phyloP scores from a whole-genome alignment of 2,797 vertebrate species.

The Geotrypetes seraphini region DNA sequence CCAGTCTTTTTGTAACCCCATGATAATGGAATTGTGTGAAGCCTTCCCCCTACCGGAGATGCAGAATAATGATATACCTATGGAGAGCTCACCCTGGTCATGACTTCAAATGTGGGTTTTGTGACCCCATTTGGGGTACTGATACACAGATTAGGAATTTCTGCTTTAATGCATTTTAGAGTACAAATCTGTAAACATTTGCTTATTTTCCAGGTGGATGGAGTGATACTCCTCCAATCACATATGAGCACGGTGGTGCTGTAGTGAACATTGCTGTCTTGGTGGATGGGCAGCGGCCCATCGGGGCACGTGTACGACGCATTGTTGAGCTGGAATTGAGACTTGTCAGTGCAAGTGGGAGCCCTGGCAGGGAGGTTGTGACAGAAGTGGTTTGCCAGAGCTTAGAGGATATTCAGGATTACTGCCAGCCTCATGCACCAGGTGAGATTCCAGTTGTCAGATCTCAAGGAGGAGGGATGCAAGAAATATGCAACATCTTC shows the following conservation, averaged over 20 bases:
- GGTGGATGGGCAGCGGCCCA: slow-evolving; percentile 71
- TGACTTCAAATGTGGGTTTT: too few relatives aligned
- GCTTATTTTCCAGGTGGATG: slow-evolving; percentile 70
- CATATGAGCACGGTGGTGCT: slow-evolving; percentile 81
- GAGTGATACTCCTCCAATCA: slow-evolving; percentile 89
- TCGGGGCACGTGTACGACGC: slow-evolving; percentile 70
- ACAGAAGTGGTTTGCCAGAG: slow-evolving; percentile 51
- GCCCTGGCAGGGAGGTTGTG: slow-evolving; percentile 15
- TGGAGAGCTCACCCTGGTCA: too few relatives aligned
- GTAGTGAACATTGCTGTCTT: slow-evolving; percentile 77
- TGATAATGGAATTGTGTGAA: too few relatives aligned
- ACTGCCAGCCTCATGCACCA: slow-evolving; percentile 82
- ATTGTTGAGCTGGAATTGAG: slow-evolving; percentile 59
- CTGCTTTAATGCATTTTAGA: too few relatives aligned
- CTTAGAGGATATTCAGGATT: slow-evolving; percentile 70
- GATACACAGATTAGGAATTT: too few relatives aligned
- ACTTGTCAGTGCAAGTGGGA: slow-evolving; percentile 47
- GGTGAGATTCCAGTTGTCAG: slow-evolving; percentile 40
- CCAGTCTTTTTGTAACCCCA: too few relatives aligned
- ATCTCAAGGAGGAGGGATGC: neutral
- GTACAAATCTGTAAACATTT: too few relatives aligned
- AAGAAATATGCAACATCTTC: too few relatives aligned
- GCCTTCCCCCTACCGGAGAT: too few relatives aligned
- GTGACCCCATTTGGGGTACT: too few relatives aligned
- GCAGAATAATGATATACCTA: too few relatives aligned